Conservation (phyloP, 64 coral and sea anemone genomes). For the Montipora cactus region DNA sequence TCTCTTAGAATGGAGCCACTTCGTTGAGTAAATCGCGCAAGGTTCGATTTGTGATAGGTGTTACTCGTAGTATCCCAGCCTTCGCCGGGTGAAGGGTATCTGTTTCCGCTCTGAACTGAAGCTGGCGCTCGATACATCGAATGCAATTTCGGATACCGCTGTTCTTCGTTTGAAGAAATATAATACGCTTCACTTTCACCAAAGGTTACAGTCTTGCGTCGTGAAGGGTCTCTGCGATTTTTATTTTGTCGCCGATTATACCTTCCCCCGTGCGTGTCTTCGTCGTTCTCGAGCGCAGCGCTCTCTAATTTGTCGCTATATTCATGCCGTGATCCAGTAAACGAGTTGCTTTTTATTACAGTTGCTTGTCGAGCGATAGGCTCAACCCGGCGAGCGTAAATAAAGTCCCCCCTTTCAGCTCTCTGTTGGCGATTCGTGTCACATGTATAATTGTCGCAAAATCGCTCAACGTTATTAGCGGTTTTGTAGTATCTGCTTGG, state of each 20-base stretch:
- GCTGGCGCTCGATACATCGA: background rate
- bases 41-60: background rate
- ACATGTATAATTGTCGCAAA: background rate
- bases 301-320: background rate
- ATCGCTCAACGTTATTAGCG: slow-evolving; percentile 7
- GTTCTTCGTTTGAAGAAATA: slow-evolving; percentile 22
- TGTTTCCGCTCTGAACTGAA: background rate
- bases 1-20: background rate
- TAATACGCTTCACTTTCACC: slow-evolving; percentile 44
- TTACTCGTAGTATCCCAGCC: background rate
- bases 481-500: slow-evolving; percentile 1
- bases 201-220: slow-evolving; percentile 76
- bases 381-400: background rate
- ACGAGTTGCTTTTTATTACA: slow-evolving; percentile 52
- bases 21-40: background rate
- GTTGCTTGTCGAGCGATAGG: background rate
- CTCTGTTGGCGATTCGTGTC: slow-evolving; percentile 7
- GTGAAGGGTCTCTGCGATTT: slow-evolving; percentile 25
- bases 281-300: background rate
- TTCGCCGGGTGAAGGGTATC: background rate
- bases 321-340: slow-evolving; percentile 42
- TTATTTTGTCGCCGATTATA: background rate
- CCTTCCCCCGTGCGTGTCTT: background rate
- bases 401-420: background rate
- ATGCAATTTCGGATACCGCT: background rate